Evolutionary conservation across 53 echinoderm and acorn worm species (phyloP), one percentile per base, ranked within the genome.

Genomic region (Holothuria leucospilota): DNA sequence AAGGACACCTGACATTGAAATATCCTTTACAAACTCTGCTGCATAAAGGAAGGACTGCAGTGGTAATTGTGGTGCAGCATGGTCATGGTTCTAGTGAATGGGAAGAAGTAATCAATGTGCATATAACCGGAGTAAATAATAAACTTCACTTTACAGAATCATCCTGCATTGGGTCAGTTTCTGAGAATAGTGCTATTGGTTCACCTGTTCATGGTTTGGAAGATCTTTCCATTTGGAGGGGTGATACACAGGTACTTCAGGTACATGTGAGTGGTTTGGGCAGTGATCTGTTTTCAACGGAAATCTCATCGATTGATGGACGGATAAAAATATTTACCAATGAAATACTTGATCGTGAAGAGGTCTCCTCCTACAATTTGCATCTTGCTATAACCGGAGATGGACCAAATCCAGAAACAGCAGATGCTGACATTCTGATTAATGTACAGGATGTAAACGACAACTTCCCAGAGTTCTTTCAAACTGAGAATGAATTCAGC

Each of bases 51-150:
- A 83, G 82, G 63, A 75, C 70, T 51, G 89, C 84, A 63, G 38
- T 89, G 6, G 79, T 86, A 8, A 59, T 93, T 39, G 39, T 68
- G 38, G 66, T 93, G 29, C 63, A 75, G 30, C 93, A 93, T 69
- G 71, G 49, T 68, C 82, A 78, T 20, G 93, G 68, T 29, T 82
- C 61, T 9, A 71, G 29, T 29, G 71, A 82, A 16, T 93, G 93
- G 93, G 71, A 87, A 15, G 93, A 93, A 40, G 69, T 78, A 21
- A 89, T 93, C 69, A 89, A 78, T 67, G 85, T 93, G 40, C 89
- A 77, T 77, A 84, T 93, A 46, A 75, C 68, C 13, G 89, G 89
- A 13, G 84, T 84, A 46, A 86, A 89, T 60, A 78, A 63, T 51
- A 68, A 80, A 49, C 77, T 91, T 38, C 87, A 91, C 41, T 87